Evolutionary conservation across 1,140 invertebrate genomes (phyloP).

Genomic region (Limonius californicus): DNA sequence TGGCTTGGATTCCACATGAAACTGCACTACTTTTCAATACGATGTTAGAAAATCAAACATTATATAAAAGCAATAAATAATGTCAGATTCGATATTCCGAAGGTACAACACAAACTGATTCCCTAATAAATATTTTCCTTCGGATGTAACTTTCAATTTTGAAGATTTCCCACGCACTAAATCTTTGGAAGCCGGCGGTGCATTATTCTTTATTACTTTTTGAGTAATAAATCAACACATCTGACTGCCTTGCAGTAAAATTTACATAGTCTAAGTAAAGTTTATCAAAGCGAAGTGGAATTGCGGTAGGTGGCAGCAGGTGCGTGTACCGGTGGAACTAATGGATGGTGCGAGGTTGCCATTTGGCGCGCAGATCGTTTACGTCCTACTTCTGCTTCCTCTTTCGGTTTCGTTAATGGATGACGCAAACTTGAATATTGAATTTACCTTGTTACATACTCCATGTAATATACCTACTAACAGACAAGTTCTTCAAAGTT

Average conservation of each 20-base stretch:
- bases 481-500: background rate
- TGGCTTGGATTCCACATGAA: no score
- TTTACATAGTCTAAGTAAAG: constrained; percentile 14
- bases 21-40: no score
- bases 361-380: constrained; percentile 8
- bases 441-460: constrained; percentile 13
- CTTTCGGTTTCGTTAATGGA: constrained; percentile 12
- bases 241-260: background rate
- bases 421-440: constrained; percentile 11
- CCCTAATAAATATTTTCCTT: background rate
- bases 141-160: no score
- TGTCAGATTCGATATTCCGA: background rate
- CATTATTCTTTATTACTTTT: background rate
- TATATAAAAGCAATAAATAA: background rate
- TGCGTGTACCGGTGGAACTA: constrained; percentile 11
- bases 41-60: no score
- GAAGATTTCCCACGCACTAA: no score
- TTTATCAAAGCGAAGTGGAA: constrained; percentile 12
- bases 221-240: constrained; percentile 5
- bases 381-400: constrained; percentile 10
- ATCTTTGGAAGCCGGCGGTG: background rate
- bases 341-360: constrained; percentile 13
- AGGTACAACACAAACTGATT: background rate
- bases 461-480: background rate
- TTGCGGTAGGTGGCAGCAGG: constrained; percentile 8